phyloP scores from a whole-genome alignment of 2,888 invertebrate species.

The Gryllus longicercus region DNA sequence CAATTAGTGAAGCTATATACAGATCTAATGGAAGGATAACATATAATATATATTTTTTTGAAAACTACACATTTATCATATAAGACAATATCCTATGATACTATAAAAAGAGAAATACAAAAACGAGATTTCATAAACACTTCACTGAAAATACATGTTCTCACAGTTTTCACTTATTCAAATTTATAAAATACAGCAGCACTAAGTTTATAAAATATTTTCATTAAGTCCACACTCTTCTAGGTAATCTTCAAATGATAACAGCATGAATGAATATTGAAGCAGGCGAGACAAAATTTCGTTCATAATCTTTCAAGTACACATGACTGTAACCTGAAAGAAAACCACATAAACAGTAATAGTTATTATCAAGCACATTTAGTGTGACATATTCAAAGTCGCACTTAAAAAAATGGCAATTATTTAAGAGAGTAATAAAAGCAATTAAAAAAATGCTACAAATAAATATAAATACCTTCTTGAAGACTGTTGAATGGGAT shows the following conservation, averaged over 20 bases:
- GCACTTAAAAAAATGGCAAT: background rate
- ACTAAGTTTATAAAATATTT: too few species aligned
- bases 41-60: too few species aligned
- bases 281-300: constrained; percentile 47
- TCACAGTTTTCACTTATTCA: too few species aligned
- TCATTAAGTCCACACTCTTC: too few species aligned
- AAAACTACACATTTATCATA: too few species aligned
- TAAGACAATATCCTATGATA: too few species aligned
- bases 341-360: constrained; percentile 22
- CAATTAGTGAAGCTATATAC: too few species aligned
- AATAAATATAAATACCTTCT: constrained; percentile 44
- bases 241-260: constrained; percentile 22
- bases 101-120: too few species aligned
- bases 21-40: too few species aligned
- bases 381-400: background rate
- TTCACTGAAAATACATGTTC: too few species aligned
- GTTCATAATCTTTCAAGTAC: constrained; percentile 45
- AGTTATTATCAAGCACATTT: background rate
- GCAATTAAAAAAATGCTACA: background rate
- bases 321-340: constrained; percentile 51
- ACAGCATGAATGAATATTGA: constrained; percentile 48
- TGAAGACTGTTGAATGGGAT: constrained; percentile 48
- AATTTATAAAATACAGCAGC: too few species aligned
- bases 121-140: too few species aligned
- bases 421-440: background rate